Percentiles rank a stretch among this genome's conserved stretches.
These are phyloP conservation scores for Acropternis orthonyx DNA, from an alignment of 2,797 vertebrate genomes.

Conservation along the genomic window DNA sequence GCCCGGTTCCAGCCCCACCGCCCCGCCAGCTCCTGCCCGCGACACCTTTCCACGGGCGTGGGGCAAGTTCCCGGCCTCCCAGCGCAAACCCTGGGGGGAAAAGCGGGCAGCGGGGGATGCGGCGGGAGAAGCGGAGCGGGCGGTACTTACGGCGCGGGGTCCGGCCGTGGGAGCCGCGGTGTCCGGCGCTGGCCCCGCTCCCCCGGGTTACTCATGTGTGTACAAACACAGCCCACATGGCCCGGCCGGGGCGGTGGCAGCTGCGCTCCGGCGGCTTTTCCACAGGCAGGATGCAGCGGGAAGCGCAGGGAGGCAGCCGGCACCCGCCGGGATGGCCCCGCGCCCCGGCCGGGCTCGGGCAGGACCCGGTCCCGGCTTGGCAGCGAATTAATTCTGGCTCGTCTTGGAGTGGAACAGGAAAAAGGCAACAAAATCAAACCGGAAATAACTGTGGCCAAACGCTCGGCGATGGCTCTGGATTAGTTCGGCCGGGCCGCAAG, in stretches of 20 bases:
- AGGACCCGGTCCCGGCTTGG: neutral
- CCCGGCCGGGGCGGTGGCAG: neutral
- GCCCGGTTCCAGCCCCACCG: too few species aligned
- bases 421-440: neutral
- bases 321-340: neutral
- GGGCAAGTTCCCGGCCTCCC: neutral
- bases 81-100: neutral
- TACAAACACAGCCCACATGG: constrained; percentile 23
- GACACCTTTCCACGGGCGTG: neutral
- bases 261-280: neutral
- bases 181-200: neutral
- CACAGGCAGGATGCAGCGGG: neutral
- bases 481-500: neutral
- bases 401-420: neutral
- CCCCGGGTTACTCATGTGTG: neutral
- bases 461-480: neutral
- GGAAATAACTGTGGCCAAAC: constrained; percentile 21
- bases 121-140: neutral
- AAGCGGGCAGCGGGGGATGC: neutral
- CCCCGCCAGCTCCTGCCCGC: neutral
- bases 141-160: neutral
- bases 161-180: neutral
- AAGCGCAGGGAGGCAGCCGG: neutral
- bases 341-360: neutral
- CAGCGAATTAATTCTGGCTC: neutral